Evolutionary conservation across 2,113 vertebrate species (phyloP).

Genomic region (Trematocara nigrifrons): DNA sequence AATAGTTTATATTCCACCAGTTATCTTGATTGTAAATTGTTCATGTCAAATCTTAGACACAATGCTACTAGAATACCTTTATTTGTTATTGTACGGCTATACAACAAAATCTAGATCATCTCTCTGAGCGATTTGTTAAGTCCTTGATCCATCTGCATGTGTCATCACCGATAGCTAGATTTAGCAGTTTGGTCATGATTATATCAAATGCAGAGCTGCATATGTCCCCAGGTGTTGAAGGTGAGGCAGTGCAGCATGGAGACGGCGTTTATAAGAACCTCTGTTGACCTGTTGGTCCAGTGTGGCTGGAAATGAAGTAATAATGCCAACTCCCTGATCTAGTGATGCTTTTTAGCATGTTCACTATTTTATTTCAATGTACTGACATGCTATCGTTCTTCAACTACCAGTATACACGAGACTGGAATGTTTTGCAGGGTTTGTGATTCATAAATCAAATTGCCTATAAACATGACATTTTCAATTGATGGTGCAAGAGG

Average conservation of each 20-base stretch:
- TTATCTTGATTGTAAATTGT: background rate
- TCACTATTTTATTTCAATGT: background rate
- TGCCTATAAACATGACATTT: background rate
- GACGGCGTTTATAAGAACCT: fast-evolving
- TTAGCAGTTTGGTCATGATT: background rate
- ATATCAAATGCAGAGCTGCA: background rate
- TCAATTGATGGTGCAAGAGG: background rate
- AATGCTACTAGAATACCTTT: background rate
- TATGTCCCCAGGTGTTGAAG: background rate
- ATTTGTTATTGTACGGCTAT: background rate
- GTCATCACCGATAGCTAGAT: background rate
- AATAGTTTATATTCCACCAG: background rate
- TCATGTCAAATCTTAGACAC: background rate
- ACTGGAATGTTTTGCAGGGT: background rate
- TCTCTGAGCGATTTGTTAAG: background rate
- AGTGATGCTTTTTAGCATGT: background rate
- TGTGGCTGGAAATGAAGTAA: background rate
- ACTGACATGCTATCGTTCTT: background rate
- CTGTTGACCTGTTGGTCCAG: background rate
- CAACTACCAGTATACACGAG: background rate
- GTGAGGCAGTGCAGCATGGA: background rate
- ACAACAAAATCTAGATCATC: background rate
- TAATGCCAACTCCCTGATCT: background rate
- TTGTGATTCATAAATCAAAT: background rate
- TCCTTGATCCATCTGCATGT: background rate